These are phyloP conservation scores for Athalia circularis DNA, from an alignment of 2,888 invertebrate genomes.

Conservation along the genomic window DNA sequence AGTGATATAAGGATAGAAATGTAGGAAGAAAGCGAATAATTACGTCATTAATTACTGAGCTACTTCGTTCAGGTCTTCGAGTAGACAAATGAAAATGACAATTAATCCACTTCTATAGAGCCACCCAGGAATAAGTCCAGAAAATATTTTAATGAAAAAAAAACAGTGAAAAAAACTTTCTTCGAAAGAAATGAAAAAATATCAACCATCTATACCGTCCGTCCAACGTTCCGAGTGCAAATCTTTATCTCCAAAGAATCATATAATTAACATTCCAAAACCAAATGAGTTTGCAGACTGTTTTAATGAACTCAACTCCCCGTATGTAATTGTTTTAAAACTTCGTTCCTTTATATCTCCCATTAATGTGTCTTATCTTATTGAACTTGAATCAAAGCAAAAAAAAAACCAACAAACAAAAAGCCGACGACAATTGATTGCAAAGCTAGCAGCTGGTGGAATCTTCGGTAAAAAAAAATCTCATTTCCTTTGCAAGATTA, in stretches of 20 bases:
- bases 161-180: no score
- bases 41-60: background rate
- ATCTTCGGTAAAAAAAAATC: conserved; percentile 27
- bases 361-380: conserved; percentile 39
- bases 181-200: no score
- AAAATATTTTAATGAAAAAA: no score
- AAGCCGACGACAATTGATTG: background rate
- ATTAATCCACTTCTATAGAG: no score
- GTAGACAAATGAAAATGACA: no score
- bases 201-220: no score
- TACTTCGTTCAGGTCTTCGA: background rate
- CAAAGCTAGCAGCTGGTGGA: conserved; percentile 2
- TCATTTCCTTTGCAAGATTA: conserved; percentile 34
- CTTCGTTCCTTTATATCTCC: conserved; percentile 39
- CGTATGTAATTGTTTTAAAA: conserved; percentile 49
- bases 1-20: background rate
- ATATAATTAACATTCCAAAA: conserved; percentile 9
- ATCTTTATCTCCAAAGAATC: conserved; percentile 11
- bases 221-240: background rate
- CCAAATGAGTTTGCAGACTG: conserved; percentile 20
- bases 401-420: background rate
- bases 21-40: background rate
- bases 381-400: background rate
- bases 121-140: no score
- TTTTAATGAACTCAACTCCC: conserved; percentile 45